Percentiles rank a stretch among this genome's conserved stretches.
phyloP scores from a whole-genome alignment of 1,140 invertebrate genomes.

The Oedothorax gibbosus region DNA sequence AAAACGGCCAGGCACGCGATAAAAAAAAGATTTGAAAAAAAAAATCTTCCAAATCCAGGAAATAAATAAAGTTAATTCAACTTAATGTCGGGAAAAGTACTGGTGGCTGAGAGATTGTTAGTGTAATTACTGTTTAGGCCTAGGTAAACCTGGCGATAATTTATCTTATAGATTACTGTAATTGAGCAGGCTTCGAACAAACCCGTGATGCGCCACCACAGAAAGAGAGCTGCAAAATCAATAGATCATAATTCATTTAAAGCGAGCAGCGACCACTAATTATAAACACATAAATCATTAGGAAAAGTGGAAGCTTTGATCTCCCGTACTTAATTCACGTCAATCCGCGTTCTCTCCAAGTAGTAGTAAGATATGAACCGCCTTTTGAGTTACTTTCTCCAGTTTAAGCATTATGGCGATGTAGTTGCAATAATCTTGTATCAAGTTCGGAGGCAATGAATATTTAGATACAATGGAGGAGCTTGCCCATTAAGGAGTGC shows the following conservation, averaged over 20 bases:
- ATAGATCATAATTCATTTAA: conserved; percentile 61
- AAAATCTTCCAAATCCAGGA: conserved; percentile 53
- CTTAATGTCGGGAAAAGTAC: conserved; percentile 53
- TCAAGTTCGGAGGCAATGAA: no score
- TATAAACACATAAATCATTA: conserved; percentile 61
- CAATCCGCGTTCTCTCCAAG: conserved; percentile 45
- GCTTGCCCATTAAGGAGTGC: no score
- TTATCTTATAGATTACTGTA: conserved; percentile 61
- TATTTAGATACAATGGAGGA: no score
- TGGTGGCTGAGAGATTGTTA: conserved; percentile 51
- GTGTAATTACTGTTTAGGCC: conserved; percentile 60
- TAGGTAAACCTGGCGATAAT: conserved; percentile 60
- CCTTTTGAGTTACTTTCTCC: not conserved
- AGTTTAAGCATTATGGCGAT: no score
- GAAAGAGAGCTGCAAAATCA: conserved; percentile 57
- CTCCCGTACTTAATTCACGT: conserved; percentile 56
- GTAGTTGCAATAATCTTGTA: no score
- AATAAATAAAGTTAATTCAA: conserved; percentile 62
- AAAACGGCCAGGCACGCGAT: conserved; percentile 18
- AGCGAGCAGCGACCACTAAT: conserved; percentile 54
- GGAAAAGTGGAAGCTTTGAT: conserved; percentile 54
- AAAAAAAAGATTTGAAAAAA: conserved; percentile 44
- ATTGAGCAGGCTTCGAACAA: conserved; percentile 58
- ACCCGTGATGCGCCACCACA: conserved; percentile 43
- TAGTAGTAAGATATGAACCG: not conserved